Base-by-base conservation (phyloP, 2,113 vertebrate species). In the Galbula dea region DNA sequence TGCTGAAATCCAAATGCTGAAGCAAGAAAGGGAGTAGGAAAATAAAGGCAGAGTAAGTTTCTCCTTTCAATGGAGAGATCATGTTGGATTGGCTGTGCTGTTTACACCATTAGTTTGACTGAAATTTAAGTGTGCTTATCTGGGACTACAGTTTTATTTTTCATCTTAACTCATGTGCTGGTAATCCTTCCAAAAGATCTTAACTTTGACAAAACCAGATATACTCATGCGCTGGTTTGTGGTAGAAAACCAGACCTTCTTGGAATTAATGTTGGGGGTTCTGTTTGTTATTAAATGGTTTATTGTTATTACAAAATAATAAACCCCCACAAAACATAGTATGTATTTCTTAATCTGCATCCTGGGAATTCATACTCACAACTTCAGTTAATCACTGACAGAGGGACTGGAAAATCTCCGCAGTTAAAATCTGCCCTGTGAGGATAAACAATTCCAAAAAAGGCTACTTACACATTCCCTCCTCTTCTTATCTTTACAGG, bases 401-500 rank as follows among this genome's bases (percentile, higher is more conserved):
- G 59, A 94, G 19, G 10, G 30, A 49, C 43, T 83, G 41, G 45
- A 6, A 83, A 73, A 49, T 45, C 37, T 36, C 32, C 46, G 29
- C 21, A 8, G 15, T 61, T 26, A 54, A 76, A 80, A 43, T 59
- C 34, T 84, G 32, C 27, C 26, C 34, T 23, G 51, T 54, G 45
- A 94, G 94, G 54, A 45, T 76, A 48, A 79, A 74, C n/a, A 36
- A 26, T 71, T 83, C 45, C 48, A 36, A 43, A 73, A 19, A 73
- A 69, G 20, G 45, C 77, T 72, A 3, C 58, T 93, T 71, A 90
- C 46, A 51, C 23, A 0, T 61, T 10, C n/a, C 24, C 82, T 65
- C 91, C 89, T 84, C 45, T 84, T 88, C 88, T 27, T 96, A 20
- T 96, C 65, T 93, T 96, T 94, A 63, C 97, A 99, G 99, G 98